A percentile compares a stretch with the other conserved stretches of the same genome.
Conservation (phyloP, 2,797 vertebrate species). For the Sebastes variabilis region DNA sequence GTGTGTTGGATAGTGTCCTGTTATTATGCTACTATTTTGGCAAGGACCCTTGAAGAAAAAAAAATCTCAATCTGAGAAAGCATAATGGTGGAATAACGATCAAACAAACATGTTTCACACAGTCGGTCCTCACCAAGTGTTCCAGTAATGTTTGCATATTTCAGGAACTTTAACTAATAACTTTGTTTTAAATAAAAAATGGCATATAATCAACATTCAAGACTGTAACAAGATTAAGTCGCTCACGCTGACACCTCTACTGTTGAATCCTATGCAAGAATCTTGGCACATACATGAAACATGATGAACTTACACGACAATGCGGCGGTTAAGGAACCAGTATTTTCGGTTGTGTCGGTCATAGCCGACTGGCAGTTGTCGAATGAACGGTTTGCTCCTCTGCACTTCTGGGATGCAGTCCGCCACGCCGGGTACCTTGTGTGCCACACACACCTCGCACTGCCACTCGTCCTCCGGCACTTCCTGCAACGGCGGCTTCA, state of each 20-base stretch:
- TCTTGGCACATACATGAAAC: background rate
- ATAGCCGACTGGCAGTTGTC: slow-evolving; percentile 92
- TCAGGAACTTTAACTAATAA: background rate
- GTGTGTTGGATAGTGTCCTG: background rate
- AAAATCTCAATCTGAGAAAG: background rate
- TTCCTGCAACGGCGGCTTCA: slow-evolving; percentile 93
- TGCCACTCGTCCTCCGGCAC: slow-evolving; percentile 99
- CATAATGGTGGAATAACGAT: background rate
- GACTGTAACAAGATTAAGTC: background rate
- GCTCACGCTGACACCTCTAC: background rate
- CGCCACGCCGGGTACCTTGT: slow-evolving; percentile 92
- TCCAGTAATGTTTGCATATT: background rate
- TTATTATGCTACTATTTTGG: background rate
- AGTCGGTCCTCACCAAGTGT: background rate
- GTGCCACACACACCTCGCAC: slow-evolving; percentile 96
- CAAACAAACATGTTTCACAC: background rate
- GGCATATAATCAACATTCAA: background rate
- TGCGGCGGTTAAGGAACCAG: slow-evolving; percentile 94
- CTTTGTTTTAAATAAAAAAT: background rate
- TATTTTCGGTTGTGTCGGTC: slow-evolving; percentile 94
- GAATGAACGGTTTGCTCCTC: slow-evolving; percentile 93
- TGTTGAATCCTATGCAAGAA: background rate
- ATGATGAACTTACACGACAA: slow-evolving; percentile 90
- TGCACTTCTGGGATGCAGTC: slow-evolving; percentile 95
- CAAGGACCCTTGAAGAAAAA: background rate